Conservation (phyloP, 2,113 vertebrate genomes). For the Acanthochromis polyacanthus region DNA sequence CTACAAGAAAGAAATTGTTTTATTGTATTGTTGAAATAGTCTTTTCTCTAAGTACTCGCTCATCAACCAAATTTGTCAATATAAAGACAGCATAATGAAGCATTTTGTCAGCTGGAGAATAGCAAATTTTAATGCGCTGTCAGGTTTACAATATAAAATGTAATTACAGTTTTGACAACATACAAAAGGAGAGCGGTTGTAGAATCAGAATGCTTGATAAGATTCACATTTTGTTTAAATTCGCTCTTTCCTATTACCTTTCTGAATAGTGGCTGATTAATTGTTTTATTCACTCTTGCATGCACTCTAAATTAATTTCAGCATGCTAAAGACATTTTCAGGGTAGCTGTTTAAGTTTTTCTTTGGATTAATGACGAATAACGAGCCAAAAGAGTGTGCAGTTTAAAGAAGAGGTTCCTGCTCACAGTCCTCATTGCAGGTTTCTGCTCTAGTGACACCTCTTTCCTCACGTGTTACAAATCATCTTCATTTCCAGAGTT, state of each 20-base stretch:
- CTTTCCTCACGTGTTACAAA: slow-evolving; percentile 45
- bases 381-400: neutral
- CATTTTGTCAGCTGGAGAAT: slow-evolving; percentile 57
- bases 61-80: slow-evolving; percentile 56
- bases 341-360: slow-evolving; percentile 36
- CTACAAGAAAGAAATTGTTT: slow-evolving; percentile 39
- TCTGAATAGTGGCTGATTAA: slow-evolving; percentile 32
- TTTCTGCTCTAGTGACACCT: slow-evolving; percentile 44
- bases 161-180: slow-evolving; percentile 56
- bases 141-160: slow-evolving; percentile 64
- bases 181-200: slow-evolving; percentile 23
- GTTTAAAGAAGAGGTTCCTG: slow-evolving; percentile 1
- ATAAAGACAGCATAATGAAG: slow-evolving; percentile 56
- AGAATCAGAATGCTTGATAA: slow-evolving; percentile 18
- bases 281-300: slow-evolving; percentile 27
- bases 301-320: slow-evolving; percentile 38
- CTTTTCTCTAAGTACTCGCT: slow-evolving; percentile 45
- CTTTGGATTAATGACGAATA: slow-evolving; percentile 27
- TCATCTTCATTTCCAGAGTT: slow-evolving; percentile 45
- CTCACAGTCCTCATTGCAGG: slow-evolving; percentile 26
- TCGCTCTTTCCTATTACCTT: slow-evolving; percentile 37
- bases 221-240: slow-evolving; percentile 31
- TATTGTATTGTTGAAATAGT: slow-evolving; percentile 3
- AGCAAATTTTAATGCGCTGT: slow-evolving; percentile 51
- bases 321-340: slow-evolving; percentile 10